Evolutionary conservation across 2,888 invertebrate genomes (phyloP).

Genomic region (Polyommatus iphigenia): DNA sequence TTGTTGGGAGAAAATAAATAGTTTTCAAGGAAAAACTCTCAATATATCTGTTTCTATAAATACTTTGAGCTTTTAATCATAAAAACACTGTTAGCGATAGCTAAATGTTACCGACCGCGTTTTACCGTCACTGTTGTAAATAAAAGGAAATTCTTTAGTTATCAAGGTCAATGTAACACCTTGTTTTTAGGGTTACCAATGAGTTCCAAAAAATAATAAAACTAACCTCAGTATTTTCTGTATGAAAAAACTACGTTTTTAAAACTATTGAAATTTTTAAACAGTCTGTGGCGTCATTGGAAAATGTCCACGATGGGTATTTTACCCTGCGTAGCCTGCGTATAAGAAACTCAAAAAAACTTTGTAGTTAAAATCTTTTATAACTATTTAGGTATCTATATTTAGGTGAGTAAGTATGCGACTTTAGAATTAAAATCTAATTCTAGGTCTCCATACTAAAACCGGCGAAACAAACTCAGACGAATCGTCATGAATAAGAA

Average conservation of each 20-base stretch:
- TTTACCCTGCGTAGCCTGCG: background rate
- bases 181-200: background rate
- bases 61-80: background rate
- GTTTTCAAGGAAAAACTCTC: background rate
- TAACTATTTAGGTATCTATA: too few species aligned
- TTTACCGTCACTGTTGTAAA: background rate
- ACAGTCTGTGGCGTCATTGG: background rate
- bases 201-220: background rate
- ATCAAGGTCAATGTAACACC: conserved; percentile 19
- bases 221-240: too few species aligned
- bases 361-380: too few species aligned
- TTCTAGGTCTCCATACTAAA: background rate
- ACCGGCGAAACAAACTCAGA: background rate
- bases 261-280: background rate
- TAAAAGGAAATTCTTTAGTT: background rate
- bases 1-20: background rate
- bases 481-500: background rate
- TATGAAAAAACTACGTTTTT: too few species aligned
- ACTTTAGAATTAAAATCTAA: too few species aligned
- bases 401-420: too few species aligned
- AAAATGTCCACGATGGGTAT: background rate
- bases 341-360: too few species aligned
- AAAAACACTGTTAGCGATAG: background rate
- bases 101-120: background rate
- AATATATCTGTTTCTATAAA: background rate